Conservation (phyloP, 2,797 vertebrate species). For the Cercopithecus petaurista region DNA sequence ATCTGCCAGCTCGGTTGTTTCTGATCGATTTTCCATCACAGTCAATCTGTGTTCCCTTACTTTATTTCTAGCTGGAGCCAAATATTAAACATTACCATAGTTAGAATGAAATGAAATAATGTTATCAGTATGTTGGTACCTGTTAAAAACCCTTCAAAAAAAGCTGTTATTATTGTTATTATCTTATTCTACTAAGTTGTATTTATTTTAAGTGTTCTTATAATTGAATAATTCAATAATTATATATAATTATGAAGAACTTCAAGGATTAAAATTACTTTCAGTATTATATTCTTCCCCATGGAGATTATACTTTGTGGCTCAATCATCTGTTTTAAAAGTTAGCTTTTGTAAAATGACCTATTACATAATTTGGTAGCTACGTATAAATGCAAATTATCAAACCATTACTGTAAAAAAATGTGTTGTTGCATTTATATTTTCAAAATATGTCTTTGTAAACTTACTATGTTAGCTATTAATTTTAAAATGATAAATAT, state of each 20-base stretch:
- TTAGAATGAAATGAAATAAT: conserved; percentile 9
- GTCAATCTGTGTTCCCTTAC: conserved; percentile 80
- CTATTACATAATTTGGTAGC: not conserved
- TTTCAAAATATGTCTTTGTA: not conserved
- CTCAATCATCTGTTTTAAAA: not conserved
- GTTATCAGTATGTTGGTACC: not conserved
- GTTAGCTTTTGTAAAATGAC: not conserved
- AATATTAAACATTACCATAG: conserved; percentile 56
- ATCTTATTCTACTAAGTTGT: not conserved
- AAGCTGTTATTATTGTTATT: not conserved
- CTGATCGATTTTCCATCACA: conserved; percentile 87
- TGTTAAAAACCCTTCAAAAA: not conserved
- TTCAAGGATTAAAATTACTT: not conserved
- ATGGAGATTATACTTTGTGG: not conserved
- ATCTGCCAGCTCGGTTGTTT: conserved; percentile 85
- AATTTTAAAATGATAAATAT: conserved; percentile 7
- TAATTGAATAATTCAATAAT: not conserved
- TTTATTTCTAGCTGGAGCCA: conserved; percentile 62
- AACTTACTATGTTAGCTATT: not conserved
- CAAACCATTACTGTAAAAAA: not conserved
- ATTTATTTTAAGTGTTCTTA: not conserved
- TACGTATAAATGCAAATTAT: not conserved
- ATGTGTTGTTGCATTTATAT: not conserved
- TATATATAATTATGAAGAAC: not conserved
- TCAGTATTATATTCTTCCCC: not conserved